phyloP scores from a whole-genome alignment of 2,797 vertebrate species.

The Darevskia mixta region DNA sequence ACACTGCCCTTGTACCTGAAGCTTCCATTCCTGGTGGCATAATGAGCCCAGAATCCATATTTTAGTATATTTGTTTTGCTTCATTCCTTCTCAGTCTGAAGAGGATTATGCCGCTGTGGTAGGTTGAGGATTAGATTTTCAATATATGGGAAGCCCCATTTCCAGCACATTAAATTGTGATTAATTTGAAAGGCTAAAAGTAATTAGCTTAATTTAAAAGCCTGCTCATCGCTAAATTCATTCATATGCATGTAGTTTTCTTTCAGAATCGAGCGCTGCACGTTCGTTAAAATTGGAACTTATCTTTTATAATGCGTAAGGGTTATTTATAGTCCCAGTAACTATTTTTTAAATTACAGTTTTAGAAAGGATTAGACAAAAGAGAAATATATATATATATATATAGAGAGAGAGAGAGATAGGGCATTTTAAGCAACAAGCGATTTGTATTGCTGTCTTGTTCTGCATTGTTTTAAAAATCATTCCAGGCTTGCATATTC shows the following conservation, averaged over 20 bases:
- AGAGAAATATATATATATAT: conserved; percentile 32
- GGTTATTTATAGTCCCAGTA: conserved; percentile 54
- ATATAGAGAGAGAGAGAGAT: not conserved
- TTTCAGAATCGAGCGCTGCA: conserved; percentile 23
- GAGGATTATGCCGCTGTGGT: conserved; percentile 2
- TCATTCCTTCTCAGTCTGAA: not conserved
- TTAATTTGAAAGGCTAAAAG: conserved; percentile 72
- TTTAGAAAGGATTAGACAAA: conserved; percentile 56
- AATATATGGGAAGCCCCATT: conserved; percentile 66
- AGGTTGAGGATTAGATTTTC: conserved; percentile 26
- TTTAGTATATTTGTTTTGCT: no score
- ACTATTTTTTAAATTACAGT: conserved; percentile 64
- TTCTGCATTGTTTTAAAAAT: conserved; percentile 82
- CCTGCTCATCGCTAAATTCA: conserved; percentile 61
- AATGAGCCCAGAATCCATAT: no score
- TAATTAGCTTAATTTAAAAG: conserved; percentile 74
- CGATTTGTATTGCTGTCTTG: conserved; percentile 66
- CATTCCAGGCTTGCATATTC: conserved; percentile 86
- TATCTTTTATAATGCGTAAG: conserved; percentile 47
- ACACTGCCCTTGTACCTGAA: not conserved
- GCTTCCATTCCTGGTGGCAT: not conserved
- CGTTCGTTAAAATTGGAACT: conserved; percentile 49
- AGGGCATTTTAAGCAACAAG: conserved; percentile 63
- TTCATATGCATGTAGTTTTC: conserved; percentile 41
- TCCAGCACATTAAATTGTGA: conserved; percentile 69